A percentile compares a stretch with the other conserved stretches of the same genome.
phyloP scores from a whole-genome alignment of 2,797 vertebrate genomes.

The Helicolenus hilgendorfi region DNA sequence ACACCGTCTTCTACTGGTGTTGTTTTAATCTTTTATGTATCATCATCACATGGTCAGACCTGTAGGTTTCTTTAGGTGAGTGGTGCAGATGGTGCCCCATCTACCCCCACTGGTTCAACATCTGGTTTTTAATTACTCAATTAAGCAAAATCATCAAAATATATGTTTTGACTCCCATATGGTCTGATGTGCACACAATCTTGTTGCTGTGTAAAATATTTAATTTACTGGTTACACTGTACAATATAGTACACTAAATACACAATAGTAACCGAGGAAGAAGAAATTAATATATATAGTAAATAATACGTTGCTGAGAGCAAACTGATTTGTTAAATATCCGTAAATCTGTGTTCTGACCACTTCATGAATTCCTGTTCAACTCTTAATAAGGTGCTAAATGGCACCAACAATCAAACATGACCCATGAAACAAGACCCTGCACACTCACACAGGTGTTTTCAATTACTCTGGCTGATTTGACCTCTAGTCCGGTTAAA shows the following conservation, averaged over 20 bases:
- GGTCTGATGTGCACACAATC: neutral
- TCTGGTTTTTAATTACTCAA: constrained; percentile 28
- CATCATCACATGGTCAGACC: constrained; percentile 5
- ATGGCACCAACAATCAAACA: neutral
- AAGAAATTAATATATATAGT: too few species aligned
- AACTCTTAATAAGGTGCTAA: neutral
- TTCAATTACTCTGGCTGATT: neutral
- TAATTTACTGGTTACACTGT: neutral
- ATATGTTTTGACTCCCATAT: neutral
- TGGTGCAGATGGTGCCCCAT: constrained; percentile 33
- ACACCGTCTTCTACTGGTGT: neutral
- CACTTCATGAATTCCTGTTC: neutral
- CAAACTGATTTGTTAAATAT: neutral
- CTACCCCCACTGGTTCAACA: constrained; percentile 21
- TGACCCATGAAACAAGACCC: neutral
- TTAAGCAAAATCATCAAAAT: constrained; percentile 1
- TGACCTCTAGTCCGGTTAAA: neutral
- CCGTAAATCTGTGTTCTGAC: neutral
- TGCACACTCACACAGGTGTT: neutral
- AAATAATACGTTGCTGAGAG: neutral
- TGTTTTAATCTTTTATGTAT: neutral
- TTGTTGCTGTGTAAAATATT: neutral
- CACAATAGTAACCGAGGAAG: neutral
- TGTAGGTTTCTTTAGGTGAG: neutral
- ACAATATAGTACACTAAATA: neutral